Evolutionary conservation across 2,888 invertebrate genomes (phyloP), one percentile per base, ranked within the genome.

Genomic region (Catocala nupta): DNA sequence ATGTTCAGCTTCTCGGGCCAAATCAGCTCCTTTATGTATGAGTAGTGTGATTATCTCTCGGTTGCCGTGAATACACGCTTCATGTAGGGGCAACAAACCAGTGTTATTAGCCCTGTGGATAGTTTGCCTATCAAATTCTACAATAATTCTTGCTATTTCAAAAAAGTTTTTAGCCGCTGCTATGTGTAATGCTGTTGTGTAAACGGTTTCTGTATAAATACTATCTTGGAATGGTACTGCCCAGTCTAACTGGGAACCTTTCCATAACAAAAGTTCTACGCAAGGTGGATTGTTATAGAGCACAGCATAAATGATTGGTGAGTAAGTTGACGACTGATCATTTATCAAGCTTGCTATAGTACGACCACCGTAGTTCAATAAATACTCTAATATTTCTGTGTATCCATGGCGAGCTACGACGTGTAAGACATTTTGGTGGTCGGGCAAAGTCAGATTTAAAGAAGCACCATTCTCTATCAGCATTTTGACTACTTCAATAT

Each of bases 1-100:
- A 7, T 51, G 47, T 48, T 52, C 53, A 34, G 48, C 57, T 45
- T n/a, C 45, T 5, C 57, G 50, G 5, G 75, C 72, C 3, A 76
- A 54, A 8, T 92, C 88, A 10, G 87, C 90, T 4, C 92, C 92
- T 70, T 88, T 82, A 66, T 83, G 75, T 5, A 89, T 71, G 42
- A 90, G 68, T 10, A 87, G 63, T 4, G 67, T 65, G 39, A 95
- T 91, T 68, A 95, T 94, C 59, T 95, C 94, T 68, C 94, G 90
- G 67, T 95, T 94, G 5, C 95, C 95, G 1, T 64, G 59, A 33
- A 39, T 34, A 39, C 95, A 94, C n/a, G 91, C 90, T 25, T 83
- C 81, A 57, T 92, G 90, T 39, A 91, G 52, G 6, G 76, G 72
- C 11, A 62, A 50, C 5, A 60, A 55, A 0, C 63, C 56, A 7